Evolutionary conservation across 53 echinoderm and acorn worm species (phyloP), one percentile per base, ranked within the genome.

Genomic region (Holothuria scabra): DNA sequence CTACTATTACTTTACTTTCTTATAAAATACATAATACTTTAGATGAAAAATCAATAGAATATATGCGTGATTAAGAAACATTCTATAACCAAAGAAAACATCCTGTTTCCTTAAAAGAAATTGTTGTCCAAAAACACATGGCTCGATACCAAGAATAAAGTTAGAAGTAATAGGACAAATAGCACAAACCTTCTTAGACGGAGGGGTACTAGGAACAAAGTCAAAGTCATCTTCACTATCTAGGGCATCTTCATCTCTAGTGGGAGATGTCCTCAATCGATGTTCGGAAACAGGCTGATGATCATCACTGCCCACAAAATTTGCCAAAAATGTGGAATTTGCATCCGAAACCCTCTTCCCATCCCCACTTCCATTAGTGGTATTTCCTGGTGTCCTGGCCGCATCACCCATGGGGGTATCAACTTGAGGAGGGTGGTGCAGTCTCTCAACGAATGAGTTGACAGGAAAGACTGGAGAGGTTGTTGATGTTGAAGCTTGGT

Each of bases 151-250:
- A n/a, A n/a, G n/a, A n/a, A n/a, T n/a, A n/a, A n/a, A n/a, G n/a
- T n/a, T n/a, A n/a, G n/a, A n/a, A n/a, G n/a, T n/a, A n/a, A n/a
- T n/a, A n/a, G n/a, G n/a, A n/a, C n/a, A n/a, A n/a, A n/a, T n/a
- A n/a, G n/a, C n/a, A 52, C 52, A 52, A 52, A 96, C 96, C 90
- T 96, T 96, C 80, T 96, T 96, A 59, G 85, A 87, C 5, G 96
- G 96, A 52, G 96, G 96, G 28, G 96, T 96, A 28, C 84, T 87
- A 2, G 96, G 96, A 67, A 96, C 75, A 61, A 96, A 84, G 29
- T 96, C 92, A 88, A 80, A 93, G 52, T 84, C 90, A 20, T 92
- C 88, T 55, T 87, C 88, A 33, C 34, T 33, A 37, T 91, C 86
- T 30, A 59, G 67, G n/a, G 75, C 81, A 21, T 71, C 79, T 0